These are phyloP conservation scores for Odontocolon sp. DNA, from an alignment of 2,888 invertebrate species.

Conservation along the genomic window DNA sequence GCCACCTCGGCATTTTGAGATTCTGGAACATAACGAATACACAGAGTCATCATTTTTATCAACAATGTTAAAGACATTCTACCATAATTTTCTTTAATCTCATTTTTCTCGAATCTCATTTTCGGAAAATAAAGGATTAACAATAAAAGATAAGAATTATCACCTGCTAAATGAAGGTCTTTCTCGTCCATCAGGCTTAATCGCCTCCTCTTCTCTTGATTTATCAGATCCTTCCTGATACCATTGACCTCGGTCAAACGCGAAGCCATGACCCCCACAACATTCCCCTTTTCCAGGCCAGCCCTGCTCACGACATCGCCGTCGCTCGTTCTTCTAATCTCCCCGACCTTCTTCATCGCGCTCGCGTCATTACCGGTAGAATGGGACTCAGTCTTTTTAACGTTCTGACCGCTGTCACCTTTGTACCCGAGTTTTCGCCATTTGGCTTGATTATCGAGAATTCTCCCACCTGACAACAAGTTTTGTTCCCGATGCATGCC, in stretches of 20 bases:
- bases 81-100: not conserved
- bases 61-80: not conserved
- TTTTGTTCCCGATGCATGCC: conserved; percentile 82
- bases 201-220: conserved; percentile 86
- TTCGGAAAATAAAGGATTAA: not conserved
- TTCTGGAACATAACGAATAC: conserved; percentile 72
- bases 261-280: conserved; percentile 69
- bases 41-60: not conserved
- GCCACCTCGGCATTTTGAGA: conserved; percentile 77
- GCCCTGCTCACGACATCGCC: conserved; percentile 75
- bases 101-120: not conserved
- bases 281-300: conserved; percentile 67
- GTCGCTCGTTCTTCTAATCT: conserved; percentile 82
- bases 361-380: conserved; percentile 79
- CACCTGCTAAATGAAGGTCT: conserved; percentile 78
- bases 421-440: conserved; percentile 78
- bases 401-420: conserved; percentile 66
- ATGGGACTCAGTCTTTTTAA: conserved; percentile 82
- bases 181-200: conserved; percentile 80
- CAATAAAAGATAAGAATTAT: conserved; percentile 28
- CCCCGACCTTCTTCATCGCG: conserved; percentile 77
- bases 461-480: conserved; percentile 79
- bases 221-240: conserved; percentile 81
- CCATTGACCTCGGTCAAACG: conserved; percentile 83
- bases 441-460: conserved; percentile 78